phyloP scores from a whole-genome alignment of 2,888 invertebrate genomes.

The Maniola hyperantus region DNA sequence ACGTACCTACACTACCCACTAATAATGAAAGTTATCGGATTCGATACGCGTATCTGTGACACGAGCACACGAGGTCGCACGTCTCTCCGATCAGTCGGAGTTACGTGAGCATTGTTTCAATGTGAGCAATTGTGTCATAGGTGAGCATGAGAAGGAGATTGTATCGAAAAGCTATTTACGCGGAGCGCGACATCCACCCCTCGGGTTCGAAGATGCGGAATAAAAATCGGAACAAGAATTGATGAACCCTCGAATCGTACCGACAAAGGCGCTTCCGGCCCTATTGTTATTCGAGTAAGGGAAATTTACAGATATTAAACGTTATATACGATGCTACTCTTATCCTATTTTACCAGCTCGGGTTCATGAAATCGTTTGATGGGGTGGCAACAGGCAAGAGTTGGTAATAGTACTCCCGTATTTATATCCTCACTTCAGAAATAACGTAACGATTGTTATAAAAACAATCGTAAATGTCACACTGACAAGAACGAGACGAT shows the following conservation, averaged over 20 bases:
- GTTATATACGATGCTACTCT: conserved; percentile 35
- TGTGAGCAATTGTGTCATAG: conserved; percentile 65
- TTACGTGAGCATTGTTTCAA: conserved; percentile 74
- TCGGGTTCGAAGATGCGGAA: conserved; percentile 60
- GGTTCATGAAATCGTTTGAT: conserved; percentile 1
- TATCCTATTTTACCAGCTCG: conserved; percentile 3
- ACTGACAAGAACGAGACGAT: conserved; percentile 56
- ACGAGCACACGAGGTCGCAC: conserved; percentile 58
- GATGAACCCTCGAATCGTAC: conserved; percentile 57
- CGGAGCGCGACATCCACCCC: conserved; percentile 55
- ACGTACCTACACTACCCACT: conserved; percentile 28
- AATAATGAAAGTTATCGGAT: conserved; percentile 52
- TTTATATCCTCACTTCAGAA: conserved; percentile 48
- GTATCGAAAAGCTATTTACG: conserved; percentile 71
- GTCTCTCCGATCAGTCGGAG: conserved; percentile 60
- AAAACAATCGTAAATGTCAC: conserved; percentile 46
- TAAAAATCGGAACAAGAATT: conserved; percentile 74
- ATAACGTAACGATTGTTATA: conserved; percentile 4
- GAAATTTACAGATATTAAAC: conserved; percentile 61
- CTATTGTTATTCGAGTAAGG: conserved; percentile 50
- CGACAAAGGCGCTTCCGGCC: conserved; percentile 57
- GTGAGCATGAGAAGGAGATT: conserved; percentile 59
- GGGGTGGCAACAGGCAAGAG: conserved; percentile 4
- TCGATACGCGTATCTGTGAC: conserved; percentile 57
- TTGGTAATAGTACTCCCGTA: neutral